Evolutionary conservation across 1,140 invertebrate species (phyloP).

Genomic region (Pseudomyrmex pallidus): DNA sequence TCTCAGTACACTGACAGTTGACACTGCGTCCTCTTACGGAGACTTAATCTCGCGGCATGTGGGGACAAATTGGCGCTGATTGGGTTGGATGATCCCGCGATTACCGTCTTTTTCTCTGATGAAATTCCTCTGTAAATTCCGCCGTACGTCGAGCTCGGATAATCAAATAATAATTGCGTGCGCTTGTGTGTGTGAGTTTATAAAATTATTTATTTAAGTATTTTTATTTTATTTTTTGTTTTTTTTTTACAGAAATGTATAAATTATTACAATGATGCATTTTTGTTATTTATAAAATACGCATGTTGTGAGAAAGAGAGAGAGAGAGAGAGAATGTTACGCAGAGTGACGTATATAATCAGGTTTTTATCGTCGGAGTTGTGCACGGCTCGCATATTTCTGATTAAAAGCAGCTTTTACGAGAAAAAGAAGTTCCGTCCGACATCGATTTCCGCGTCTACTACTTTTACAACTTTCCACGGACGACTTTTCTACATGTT

Average conservation of each 20-base stretch:
- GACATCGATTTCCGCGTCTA: too few species aligned
- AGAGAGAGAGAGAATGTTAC: not conserved
- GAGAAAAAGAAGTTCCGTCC: too few species aligned
- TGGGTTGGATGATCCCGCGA: slow-evolving; percentile 57
- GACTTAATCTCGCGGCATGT: slow-evolving; percentile 61
- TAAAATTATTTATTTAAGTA: not conserved
- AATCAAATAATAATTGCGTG: slow-evolving; percentile 3
- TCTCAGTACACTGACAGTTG: slow-evolving; percentile 60
- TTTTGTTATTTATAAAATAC: slow-evolving; percentile 19
- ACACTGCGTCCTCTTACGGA: slow-evolving; percentile 58
- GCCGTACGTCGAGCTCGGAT: not conserved
- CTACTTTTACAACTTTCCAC: too few species aligned
- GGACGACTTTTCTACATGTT: too few species aligned
- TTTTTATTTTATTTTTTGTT: not conserved
- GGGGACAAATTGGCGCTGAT: slow-evolving; percentile 66
- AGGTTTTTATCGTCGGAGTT: too few species aligned
- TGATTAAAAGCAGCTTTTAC: too few species aligned
- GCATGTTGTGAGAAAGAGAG: not conserved
- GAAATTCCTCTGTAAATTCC: not conserved
- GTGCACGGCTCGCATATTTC: too few species aligned
- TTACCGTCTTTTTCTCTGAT: slow-evolving; percentile 39
- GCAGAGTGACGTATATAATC: too few species aligned
- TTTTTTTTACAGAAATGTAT: not conserved
- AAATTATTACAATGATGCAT: not conserved
- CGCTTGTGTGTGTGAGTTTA: too few species aligned